These are phyloP conservation scores for Phthorimaea operculella DNA, from an alignment of 1,140 invertebrate species.

Conservation along the genomic window DNA sequence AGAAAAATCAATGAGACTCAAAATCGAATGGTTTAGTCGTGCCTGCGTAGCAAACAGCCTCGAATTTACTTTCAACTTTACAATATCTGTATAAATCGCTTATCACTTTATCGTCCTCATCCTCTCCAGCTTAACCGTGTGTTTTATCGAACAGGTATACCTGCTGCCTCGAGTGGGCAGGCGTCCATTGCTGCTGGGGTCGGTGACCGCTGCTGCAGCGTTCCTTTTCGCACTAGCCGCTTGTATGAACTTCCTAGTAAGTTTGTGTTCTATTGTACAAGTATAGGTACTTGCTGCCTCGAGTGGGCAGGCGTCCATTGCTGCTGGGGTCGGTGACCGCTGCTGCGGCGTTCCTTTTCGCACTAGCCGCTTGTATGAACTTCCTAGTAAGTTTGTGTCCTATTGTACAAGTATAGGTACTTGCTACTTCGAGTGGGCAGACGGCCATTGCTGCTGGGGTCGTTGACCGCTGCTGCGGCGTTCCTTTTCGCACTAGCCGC, in stretches of 20 bases:
- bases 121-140: too few species aligned
- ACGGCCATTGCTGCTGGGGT: conserved; percentile 70
- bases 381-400: conserved; percentile 68
- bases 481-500: conserved; percentile 69
- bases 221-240: conserved; percentile 69
- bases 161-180: conserved; percentile 71
- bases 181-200: conserved; percentile 70
- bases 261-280: conserved; percentile 16
- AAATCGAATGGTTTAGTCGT: too few species aligned
- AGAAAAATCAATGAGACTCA: too few species aligned
- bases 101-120: too few species aligned
- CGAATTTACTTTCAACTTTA: too few species aligned
- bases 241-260: conserved; percentile 71
- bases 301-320: conserved; percentile 68
- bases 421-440: conserved; percentile 71
- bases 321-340: conserved; percentile 69
- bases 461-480: conserved; percentile 63
- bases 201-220: conserved; percentile 63
- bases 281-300: conserved; percentile 69
- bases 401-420: conserved; percentile 32
- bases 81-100: too few species aligned
- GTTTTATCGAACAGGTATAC: conserved; percentile 27
- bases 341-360: conserved; percentile 66
- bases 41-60: too few species aligned
- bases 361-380: conserved; percentile 68